Base-by-base conservation (phyloP, 2,797 vertebrate species). In the Pelodytes ibericus region DNA sequence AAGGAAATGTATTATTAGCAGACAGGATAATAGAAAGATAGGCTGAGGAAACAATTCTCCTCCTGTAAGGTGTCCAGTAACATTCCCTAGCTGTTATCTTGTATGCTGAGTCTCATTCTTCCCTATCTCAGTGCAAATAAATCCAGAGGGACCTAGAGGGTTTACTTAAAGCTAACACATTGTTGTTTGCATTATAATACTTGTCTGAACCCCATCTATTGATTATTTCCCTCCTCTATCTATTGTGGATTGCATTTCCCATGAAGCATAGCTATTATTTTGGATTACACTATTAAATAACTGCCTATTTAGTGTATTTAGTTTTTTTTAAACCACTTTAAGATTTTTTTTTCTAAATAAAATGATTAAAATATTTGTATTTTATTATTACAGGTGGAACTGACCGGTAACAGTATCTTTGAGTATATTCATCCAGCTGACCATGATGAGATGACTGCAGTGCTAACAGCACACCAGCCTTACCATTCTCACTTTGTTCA, bases 381-480 rank as follows among this genome's bases (percentile, higher is more conserved):
- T 79, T 53, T 72, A 83, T 51, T 89, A 83, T 85, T 84, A 89
- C 94, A 99, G 97, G 97, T 99, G 90, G 97, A 99, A 86, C 88
- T 99, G 91, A 99, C 97, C 13, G 97, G 97, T 81, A 99, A 99
- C 74, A 99, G 97, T 86, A 99, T 99, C 84, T 99, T 95, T 24
- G 97, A 99, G 62, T 99, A 99, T 87, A 96, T 98, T 84, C 97
- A 99, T 69, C 97, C 96, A 0, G 96, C 96, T 1, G 97, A 99
- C 83, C 97, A 99, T 0, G 97, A 99, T 0, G 97, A 99, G 82
- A 97, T 99, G 96, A 98, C 96, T 0, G 95, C 96, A 0, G 97
- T 99, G 64, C 95, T 99, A 72, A 98, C 97, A 0, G 96, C 96
- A 0, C 96, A 98, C 77, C 97, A 98, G 84, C 97, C 97, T 2